These are phyloP conservation scores for Colossoma macropomum DNA, from an alignment of 2,113 vertebrate genomes.

Conservation along the genomic window DNA sequence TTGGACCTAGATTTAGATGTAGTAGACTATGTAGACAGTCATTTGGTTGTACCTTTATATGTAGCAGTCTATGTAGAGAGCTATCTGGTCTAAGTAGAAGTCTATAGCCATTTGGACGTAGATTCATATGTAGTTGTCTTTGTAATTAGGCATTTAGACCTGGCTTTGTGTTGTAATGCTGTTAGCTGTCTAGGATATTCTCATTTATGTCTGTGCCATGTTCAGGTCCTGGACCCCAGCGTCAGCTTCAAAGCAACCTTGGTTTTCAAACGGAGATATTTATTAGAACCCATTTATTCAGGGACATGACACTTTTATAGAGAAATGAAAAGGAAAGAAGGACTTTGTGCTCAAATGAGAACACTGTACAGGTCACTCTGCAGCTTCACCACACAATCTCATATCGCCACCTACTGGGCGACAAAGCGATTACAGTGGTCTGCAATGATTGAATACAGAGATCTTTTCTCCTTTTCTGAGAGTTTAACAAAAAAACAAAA, in stretches of 20 bases:
- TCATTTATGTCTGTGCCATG: not conserved
- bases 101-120: too few relatives aligned
- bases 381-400: not conserved
- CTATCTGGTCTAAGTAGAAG: too few relatives aligned
- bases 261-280: not conserved
- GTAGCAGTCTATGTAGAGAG: too few relatives aligned
- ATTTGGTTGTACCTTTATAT: too few relatives aligned
- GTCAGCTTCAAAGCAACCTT: not conserved
- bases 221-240: not conserved
- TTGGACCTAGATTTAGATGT: too few relatives aligned
- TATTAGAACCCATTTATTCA: not conserved
- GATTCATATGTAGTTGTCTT: too few relatives aligned
- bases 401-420: conserved; percentile 5
- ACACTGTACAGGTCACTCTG: not conserved
- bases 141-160: too few relatives aligned
- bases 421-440: not conserved
- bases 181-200: not conserved
- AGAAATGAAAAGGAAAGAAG: not conserved
- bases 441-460: not conserved
- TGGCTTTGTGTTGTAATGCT: too few relatives aligned
- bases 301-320: not conserved
- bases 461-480: too few relatives aligned
- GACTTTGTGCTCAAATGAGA: not conserved
- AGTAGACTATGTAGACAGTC: too few relatives aligned
- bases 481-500: too few relatives aligned